Base-by-base conservation (phyloP, 2,888 invertebrate genomes). In the Microctonus hyperodae region DNA sequence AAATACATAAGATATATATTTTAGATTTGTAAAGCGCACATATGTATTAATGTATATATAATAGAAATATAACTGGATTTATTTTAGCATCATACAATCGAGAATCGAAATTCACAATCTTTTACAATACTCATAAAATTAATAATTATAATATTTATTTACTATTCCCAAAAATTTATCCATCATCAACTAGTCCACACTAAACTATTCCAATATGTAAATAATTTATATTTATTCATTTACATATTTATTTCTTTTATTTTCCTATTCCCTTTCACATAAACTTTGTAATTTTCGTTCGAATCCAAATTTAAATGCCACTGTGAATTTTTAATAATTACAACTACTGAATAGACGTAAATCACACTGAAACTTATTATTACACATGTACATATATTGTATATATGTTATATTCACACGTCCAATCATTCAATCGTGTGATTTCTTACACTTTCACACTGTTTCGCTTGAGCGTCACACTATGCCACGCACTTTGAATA, bases 321-420 rank as follows among this genome's bases (percentile, higher is more conserved):
- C 77, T 78, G 75, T 74, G 77, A 76, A 77, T 80, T 80, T 79
- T 77, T 79, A 74, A 73, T 75, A 77, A 78, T 77, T 64, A 67
- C 64, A 55, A n/a, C 56, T 59, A 37, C n/a, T n/a, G 62, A 50
- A 65, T 48, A 76, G 78, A 79, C 78, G 78, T 56, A 35, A 37
- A 56, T 40, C 57, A 59, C 28, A 22, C 25, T 1, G 28, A 44
- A 44, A n/a, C n/a, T n/a, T n/a, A n/a, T n/a, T n/a, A n/a, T 22
- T 33, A 22, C 16, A 16, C 40, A 51, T 13, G 13, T 23, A 40
- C 6, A 37, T 68, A 55, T 16, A 31, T 16, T 6, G 37, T 68
- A 55, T 16, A 31, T 16, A 11, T 55, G 16, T 33, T 4, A n/a
- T 13, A 55, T n/a, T n/a, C 55, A 55, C 16, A 33, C 33, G 44